Conservation (phyloP, 1,140 invertebrate genomes). For the Drosophila quadrilineata region DNA sequence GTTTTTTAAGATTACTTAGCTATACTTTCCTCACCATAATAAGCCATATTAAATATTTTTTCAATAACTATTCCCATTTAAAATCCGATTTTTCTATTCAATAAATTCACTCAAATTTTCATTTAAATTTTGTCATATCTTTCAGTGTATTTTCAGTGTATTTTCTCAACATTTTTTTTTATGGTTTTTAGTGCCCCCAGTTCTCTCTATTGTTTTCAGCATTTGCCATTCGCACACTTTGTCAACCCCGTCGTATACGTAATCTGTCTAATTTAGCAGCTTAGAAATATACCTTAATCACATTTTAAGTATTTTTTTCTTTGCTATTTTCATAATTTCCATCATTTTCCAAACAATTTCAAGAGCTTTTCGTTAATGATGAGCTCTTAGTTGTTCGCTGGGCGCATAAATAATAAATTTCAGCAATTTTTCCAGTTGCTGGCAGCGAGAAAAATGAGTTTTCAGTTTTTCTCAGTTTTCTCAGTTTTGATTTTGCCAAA, state of each 20-base stretch:
- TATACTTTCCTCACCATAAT: too few species aligned
- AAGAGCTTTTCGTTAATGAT: not conserved
- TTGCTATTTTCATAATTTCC: too few species aligned
- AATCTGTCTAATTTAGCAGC: conserved; percentile 9
- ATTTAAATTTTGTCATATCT: too few species aligned
- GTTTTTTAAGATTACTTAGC: too few species aligned
- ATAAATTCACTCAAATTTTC: too few species aligned
- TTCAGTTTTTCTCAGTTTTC: not conserved
- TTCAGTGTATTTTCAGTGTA: too few species aligned
- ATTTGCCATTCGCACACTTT: too few species aligned
- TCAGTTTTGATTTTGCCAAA: too few species aligned
- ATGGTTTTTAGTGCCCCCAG: too few species aligned
- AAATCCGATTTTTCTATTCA: too few species aligned
- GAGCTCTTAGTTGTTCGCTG: conserved; percentile 30
- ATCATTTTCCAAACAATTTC: conserved; percentile 17
- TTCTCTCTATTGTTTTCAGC: too few species aligned
- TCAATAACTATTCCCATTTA: not conserved
- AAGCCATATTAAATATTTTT: too few species aligned
- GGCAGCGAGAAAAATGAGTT: conserved; percentile 36
- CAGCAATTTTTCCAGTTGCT: conserved; percentile 34
- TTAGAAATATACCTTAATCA: not conserved
- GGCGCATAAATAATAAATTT: conserved; percentile 32
- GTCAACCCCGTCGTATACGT: conserved; percentile 14
- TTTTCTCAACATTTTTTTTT: not conserved
- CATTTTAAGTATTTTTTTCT: conserved; percentile 16